A percentile compares a stretch with the other conserved stretches of the same genome.
phyloP scores from a whole-genome alignment of 2,797 vertebrate species.

The Cyclopterus lumpus region DNA sequence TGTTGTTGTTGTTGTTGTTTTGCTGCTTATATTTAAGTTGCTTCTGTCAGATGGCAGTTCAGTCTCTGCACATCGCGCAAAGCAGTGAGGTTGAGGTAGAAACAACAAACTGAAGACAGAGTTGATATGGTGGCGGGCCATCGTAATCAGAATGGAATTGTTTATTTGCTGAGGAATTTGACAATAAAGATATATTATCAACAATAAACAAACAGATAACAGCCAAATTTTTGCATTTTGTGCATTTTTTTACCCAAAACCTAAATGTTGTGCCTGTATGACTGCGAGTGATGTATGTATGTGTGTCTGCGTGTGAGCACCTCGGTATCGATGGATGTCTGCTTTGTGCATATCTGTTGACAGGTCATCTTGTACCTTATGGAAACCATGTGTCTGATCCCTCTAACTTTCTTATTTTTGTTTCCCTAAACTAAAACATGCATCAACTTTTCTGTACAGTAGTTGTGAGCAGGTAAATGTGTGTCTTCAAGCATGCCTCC shows the following conservation, averaged over 20 bases:
- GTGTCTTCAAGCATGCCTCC: constrained; percentile 35
- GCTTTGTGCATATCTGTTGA: neutral
- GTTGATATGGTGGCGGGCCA: neutral
- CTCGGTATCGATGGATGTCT: neutral
- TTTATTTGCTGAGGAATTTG: too few species aligned
- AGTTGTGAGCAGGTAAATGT: neutral
- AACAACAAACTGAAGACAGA: neutral
- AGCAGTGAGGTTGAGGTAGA: constrained; percentile 1
- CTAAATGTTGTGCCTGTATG: neutral
- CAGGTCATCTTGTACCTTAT: too few species aligned
- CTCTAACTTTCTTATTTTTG: neutral
- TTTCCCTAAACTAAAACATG: neutral
- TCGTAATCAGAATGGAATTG: too few species aligned
- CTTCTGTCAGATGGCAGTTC: constrained; percentile 13
- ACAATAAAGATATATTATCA: too few species aligned
- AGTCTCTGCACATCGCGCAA: constrained; percentile 20
- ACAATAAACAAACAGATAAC: too few species aligned
- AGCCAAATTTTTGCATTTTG: too few species aligned
- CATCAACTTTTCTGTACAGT: neutral
- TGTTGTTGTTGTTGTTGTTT: neutral
- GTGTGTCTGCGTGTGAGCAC: constrained; percentile 2
- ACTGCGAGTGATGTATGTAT: neutral
- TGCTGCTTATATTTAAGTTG: constrained; percentile 18
- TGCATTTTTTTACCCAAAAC: neutral
- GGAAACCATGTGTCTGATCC: too few species aligned